Evolutionary conservation across 2,888 invertebrate genomes (phyloP).

Genomic region (Orthosia incerta): DNA sequence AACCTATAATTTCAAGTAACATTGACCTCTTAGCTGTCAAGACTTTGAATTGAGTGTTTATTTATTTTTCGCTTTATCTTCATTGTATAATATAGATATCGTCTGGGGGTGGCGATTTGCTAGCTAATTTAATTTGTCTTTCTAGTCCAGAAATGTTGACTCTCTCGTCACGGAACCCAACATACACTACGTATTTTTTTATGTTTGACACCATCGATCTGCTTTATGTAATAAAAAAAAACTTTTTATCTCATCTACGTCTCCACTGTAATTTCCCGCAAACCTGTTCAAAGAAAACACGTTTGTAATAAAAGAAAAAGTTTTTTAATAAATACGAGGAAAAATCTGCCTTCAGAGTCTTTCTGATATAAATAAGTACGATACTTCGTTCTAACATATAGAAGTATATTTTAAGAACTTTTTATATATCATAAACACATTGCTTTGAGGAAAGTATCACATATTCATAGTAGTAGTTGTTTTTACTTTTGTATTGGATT

Average conservation of each 20-base stretch:
- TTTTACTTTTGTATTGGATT: neutral
- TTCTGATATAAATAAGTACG: constrained; percentile 34
- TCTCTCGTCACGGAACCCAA: too few species aligned
- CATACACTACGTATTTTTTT: neutral
- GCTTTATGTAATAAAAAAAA: constrained; percentile 47
- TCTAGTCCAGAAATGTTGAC: too few species aligned
- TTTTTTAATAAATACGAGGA: constrained; percentile 71
- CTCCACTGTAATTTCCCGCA: constrained; percentile 55
- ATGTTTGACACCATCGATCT: constrained; percentile 39
- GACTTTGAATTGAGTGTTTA: too few species aligned
- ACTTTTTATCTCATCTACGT: constrained; percentile 51
- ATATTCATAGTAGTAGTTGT: too few species aligned
- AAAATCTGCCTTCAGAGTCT: constrained; percentile 38
- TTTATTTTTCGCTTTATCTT: too few species aligned
- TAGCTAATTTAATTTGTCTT: too few species aligned
- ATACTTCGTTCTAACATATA: constrained; percentile 23
- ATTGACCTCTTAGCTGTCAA: too few species aligned
- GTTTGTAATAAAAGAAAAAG: constrained; percentile 66
- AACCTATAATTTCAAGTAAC: too few species aligned
- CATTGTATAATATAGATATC: too few species aligned
- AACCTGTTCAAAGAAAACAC: constrained; percentile 58
- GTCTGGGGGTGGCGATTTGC: too few species aligned
- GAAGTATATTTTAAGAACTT: constrained; percentile 18
- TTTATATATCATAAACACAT: constrained; percentile 16
- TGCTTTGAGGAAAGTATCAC: neutral